Conservation (phyloP, 1,140 invertebrate genomes). For the Elymnias hypermnestra region DNA sequence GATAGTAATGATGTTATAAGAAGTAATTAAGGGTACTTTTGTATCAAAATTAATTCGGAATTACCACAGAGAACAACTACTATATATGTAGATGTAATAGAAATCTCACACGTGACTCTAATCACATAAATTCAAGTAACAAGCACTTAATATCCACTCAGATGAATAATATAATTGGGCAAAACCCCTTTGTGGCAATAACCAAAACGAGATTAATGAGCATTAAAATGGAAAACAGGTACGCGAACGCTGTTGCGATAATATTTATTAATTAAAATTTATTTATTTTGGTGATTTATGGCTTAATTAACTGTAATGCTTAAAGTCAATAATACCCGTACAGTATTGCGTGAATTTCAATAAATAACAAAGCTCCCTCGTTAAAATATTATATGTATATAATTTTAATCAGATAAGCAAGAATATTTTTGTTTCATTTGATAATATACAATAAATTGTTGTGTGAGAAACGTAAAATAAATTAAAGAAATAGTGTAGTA, state of each 20-base stretch:
- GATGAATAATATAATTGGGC: slow-evolving; percentile 19
- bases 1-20: no score
- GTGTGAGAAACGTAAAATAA: no score
- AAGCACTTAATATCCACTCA: background rate
- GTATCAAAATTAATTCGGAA: no score
- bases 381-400: background rate
- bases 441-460: no score
- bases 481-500: no score
- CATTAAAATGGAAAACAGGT: slow-evolving; percentile 14
- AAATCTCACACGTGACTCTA: no score
- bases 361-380: background rate
- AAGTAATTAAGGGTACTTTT: no score
- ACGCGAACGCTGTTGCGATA: background rate
- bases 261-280: slow-evolving; percentile 9
- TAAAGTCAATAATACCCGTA: slow-evolving; percentile 6
- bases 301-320: slow-evolving; percentile 1
- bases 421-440: no score
- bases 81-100: background rate
- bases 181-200: slow-evolving; percentile 13
- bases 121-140: no score
- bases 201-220: slow-evolving; percentile 24
- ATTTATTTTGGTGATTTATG: slow-evolving; percentile 3
- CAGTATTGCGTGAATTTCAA: background rate
- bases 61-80: background rate
- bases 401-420: no score